Conservation (phyloP, 2,888 invertebrate species). For the Stenchaetothrips biformis region DNA sequence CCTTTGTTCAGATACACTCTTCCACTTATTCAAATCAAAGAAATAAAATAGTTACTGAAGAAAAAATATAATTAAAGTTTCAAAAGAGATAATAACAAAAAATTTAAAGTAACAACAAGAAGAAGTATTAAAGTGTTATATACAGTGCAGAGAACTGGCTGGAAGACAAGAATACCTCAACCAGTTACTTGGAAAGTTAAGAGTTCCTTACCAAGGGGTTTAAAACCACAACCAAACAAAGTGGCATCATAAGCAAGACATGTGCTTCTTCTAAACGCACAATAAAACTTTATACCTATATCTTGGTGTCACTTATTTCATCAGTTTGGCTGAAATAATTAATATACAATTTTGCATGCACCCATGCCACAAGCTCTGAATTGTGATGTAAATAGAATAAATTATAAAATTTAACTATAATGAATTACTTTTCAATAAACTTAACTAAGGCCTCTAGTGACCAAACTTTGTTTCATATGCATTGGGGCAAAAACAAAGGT, state of each 20-base stretch:
- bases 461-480: no score
- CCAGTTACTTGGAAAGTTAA: constrained; percentile 5
- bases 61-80: background rate
- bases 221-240: no score
- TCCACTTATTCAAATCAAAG: no score
- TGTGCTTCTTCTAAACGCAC: no score
- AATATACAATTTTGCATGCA: background rate
- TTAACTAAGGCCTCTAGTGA: background rate
- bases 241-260: no score
- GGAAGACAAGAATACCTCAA: background rate
- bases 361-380: background rate
- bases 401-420: background rate
- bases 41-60: no score
- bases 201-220: background rate
- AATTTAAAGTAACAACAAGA: background rate
- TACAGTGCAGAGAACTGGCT: background rate
- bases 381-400: no score
- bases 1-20: no score
- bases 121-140: background rate
- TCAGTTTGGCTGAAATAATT: background rate
- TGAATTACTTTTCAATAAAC: background rate
- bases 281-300: no score
- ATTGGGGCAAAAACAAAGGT: no score
- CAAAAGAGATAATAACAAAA: background rate
- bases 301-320: no score